A percentile compares a stretch with the other conserved stretches of the same genome.
These are phyloP conservation scores for Samia ricini DNA, from an alignment of 1,140 invertebrate species.

Conservation along the genomic window DNA sequence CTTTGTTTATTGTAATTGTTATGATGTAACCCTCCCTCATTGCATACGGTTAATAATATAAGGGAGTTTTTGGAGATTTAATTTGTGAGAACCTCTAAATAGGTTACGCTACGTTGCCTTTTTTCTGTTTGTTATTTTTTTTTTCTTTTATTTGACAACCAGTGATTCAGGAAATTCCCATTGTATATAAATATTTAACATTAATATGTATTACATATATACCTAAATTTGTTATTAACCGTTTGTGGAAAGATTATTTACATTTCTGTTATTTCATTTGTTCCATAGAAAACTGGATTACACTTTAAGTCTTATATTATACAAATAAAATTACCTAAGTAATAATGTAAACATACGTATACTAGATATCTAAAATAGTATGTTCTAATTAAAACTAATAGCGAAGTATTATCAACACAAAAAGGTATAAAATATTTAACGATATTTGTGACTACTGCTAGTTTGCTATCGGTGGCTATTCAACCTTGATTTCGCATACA, in stretches of 20 bases:
- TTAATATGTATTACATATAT: too few relatives aligned
- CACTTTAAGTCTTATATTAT: too few relatives aligned
- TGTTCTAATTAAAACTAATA: neutral
- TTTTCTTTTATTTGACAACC: constrained; percentile 19
- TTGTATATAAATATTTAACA: too few relatives aligned
- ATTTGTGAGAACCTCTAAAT: constrained; percentile 56
- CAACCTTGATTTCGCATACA: constrained; percentile 8
- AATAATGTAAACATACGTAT: neutral
- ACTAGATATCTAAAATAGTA: neutral
- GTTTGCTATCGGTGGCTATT: constrained; percentile 1
- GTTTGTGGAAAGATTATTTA: too few relatives aligned
- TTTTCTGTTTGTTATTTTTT: constrained; percentile 35
- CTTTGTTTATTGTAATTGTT: constrained; percentile 63
- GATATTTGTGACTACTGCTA: constrained; percentile 2
- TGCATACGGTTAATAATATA: constrained; percentile 19
- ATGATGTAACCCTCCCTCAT: constrained; percentile 35
- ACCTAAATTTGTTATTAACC: too few relatives aligned
- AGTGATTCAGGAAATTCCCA: neutral
- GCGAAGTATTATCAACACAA: constrained; percentile 7
- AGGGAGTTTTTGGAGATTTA: constrained; percentile 37
- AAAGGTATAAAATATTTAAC: constrained; percentile 21
- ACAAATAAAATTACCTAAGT: too few relatives aligned
- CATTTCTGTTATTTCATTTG: too few relatives aligned
- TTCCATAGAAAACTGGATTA: too few relatives aligned
- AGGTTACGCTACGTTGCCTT: constrained; percentile 31